Base-by-base conservation (phyloP, 2,113 vertebrate genomes). In the Isurus oxyrinchus region DNA sequence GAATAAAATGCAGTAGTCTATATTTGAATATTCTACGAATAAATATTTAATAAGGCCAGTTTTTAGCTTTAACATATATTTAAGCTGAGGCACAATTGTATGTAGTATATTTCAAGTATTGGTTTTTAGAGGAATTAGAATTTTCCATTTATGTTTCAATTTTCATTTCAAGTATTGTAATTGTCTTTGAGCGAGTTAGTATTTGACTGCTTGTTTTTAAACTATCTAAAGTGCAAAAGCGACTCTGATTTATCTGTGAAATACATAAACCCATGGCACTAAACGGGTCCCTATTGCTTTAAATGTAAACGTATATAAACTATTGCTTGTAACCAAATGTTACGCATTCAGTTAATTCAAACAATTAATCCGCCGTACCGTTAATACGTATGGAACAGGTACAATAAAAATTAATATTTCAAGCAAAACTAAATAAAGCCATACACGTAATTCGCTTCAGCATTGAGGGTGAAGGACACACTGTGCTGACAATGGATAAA, bases 101-200 rank as follows among this genome's bases (percentile, higher is more conserved):
- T 97, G 88, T 84, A 57, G 57, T 44, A 0, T 95, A 97, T 72
- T 96, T 96, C 61, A 96, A 2, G 93, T 97, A 96, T 63, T 95
- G 96, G 35, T 55, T 66, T 49, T 66, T 94, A 40, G 59, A 63
- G 35, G 16, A n/a, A 66, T 94, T 94, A 21, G n/a, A 23, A 94
- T 63, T 21, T 63, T 40, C 59, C 16, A 63, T 19, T 63, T 23
- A 3, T 63, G n/a, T 63, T 21, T 63, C 59, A 16, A 94, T 63
- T n/a, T 94, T 40, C 19, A 21, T 94, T 93, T 61, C 35, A 94
- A 61, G 6, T 31, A 59, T 40, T 94, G 4, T 63, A 7, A 40
- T 66, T 66, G 35, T 6, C 35, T 63, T 63, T 40, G 59, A 40
- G 35, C n/a, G 35, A 63, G 90, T 94, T 66, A n/a, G 44, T 84